Evolutionary conservation across 2,888 invertebrate species (phyloP).

Genomic region (Caprella mutica): DNA sequence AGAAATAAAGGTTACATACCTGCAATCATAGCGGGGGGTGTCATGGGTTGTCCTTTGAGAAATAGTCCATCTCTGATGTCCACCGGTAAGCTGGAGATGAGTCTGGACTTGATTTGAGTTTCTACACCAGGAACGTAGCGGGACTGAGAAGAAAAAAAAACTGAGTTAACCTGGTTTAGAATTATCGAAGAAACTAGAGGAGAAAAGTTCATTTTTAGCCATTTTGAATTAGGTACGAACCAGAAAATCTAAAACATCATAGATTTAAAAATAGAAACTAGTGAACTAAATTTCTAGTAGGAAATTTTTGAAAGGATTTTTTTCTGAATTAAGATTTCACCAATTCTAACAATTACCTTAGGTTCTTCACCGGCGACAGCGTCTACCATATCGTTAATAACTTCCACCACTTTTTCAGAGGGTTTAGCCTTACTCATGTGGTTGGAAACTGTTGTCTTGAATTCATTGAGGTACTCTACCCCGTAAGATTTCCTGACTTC

Average conservation of each 20-base stretch:
- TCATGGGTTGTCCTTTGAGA: conserved; percentile 23
- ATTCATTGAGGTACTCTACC: conserved; percentile 38
- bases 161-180: too few species aligned
- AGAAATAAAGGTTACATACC: conserved; percentile 8
- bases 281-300: too few species aligned
- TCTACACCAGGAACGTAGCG: conserved; percentile 37
- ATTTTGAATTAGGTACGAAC: too few species aligned
- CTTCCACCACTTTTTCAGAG: conserved; percentile 36
- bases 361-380: conserved; percentile 37
- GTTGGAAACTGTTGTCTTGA: conserved; percentile 34
- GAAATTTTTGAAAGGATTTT: too few species aligned
- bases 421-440: conserved; percentile 35
- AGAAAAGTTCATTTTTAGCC: too few species aligned
- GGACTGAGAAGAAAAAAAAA: conserved; percentile 18
- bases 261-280: too few species aligned
- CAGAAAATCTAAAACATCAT: too few species aligned
- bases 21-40: conserved; percentile 26
- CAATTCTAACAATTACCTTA: too few species aligned
- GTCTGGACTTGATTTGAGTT: conserved; percentile 35
- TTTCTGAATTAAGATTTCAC: too few species aligned
- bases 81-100: conserved; percentile 36
- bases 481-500: conserved; percentile 38
- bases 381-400: conserved; percentile 38
- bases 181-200: too few species aligned
- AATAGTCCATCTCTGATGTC: conserved; percentile 36